These are phyloP conservation scores for Dicaeum eximium DNA, from an alignment of 2,113 vertebrate species.

Conservation along the genomic window DNA sequence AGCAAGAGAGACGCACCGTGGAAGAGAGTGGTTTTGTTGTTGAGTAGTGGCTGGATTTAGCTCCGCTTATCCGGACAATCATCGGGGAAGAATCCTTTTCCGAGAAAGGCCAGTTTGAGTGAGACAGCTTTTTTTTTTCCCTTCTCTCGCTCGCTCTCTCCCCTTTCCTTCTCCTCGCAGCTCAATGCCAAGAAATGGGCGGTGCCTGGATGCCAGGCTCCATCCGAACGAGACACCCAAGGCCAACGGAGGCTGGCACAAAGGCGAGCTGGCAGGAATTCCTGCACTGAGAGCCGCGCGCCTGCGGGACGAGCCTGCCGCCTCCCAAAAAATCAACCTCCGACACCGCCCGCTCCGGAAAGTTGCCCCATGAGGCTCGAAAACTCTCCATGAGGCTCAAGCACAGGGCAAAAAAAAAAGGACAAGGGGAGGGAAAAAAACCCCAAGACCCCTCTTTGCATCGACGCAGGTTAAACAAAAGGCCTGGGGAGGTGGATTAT, in stretches of 20 bases:
- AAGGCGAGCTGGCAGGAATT: constrained; percentile 70
- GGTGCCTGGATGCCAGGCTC: constrained; percentile 73
- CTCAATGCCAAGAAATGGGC: constrained; percentile 72
- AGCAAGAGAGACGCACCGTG: constrained; percentile 63
- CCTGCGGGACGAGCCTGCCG: neutral
- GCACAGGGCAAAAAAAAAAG: neutral
- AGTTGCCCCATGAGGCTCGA: neutral
- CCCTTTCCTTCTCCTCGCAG: constrained; percentile 70
- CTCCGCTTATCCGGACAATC: constrained; percentile 67
- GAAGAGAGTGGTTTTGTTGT: constrained; percentile 60
- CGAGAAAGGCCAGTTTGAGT: constrained; percentile 70
- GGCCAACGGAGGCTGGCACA: constrained; percentile 71
- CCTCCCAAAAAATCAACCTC: constrained; percentile 34
- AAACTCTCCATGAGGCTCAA: neutral
- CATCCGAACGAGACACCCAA: constrained; percentile 66
- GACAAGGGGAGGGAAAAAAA: neutral
- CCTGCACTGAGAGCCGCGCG: constrained; percentile 43
- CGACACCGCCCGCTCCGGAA: neutral
- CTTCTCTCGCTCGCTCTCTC: constrained; percentile 56
- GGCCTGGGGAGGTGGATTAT: constrained; percentile 2
- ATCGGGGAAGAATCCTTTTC: constrained; percentile 64
- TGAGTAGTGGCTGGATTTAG: constrained; percentile 62
- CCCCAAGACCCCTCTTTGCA: neutral
- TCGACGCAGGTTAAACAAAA: constrained; percentile 33
- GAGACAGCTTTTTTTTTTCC: constrained; percentile 64